These are phyloP conservation scores for Crotalus viridis DNA, from an alignment of 2,113 vertebrate genomes.

Conservation along the genomic window DNA sequence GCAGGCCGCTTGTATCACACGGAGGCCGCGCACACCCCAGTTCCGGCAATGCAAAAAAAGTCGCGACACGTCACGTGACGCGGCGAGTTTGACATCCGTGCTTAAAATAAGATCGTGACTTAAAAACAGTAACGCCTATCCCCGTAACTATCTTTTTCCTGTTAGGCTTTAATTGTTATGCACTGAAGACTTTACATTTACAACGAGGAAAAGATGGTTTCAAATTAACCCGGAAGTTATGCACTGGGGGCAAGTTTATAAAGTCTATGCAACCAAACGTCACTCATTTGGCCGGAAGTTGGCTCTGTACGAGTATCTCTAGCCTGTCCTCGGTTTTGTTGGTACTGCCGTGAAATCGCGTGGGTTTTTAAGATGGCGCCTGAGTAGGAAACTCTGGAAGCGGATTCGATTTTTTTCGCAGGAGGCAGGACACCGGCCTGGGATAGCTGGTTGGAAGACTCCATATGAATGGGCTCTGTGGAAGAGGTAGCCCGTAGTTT, in stretches of 20 bases:
- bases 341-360: neutral
- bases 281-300: neutral
- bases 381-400: no score
- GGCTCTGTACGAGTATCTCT: neutral
- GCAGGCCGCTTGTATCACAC: no score
- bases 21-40: no score
- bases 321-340: neutral
- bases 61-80: no score
- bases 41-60: no score
- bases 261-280: neutral
- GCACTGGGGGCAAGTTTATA: neutral
- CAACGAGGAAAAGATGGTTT: no score
- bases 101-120: neutral
- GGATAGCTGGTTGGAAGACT: neutral
- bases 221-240: neutral
- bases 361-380: conserved; percentile 19
- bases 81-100: no score
- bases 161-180: neutral
- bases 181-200: neutral
- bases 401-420: neutral
- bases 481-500: neutral
- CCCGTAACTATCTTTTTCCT: neutral
- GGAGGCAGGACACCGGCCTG: neutral
- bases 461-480: neutral
- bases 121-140: neutral